These are phyloP conservation scores for Steromphala cineraria DNA, from an alignment of 2,888 invertebrate species.

Conservation along the genomic window DNA sequence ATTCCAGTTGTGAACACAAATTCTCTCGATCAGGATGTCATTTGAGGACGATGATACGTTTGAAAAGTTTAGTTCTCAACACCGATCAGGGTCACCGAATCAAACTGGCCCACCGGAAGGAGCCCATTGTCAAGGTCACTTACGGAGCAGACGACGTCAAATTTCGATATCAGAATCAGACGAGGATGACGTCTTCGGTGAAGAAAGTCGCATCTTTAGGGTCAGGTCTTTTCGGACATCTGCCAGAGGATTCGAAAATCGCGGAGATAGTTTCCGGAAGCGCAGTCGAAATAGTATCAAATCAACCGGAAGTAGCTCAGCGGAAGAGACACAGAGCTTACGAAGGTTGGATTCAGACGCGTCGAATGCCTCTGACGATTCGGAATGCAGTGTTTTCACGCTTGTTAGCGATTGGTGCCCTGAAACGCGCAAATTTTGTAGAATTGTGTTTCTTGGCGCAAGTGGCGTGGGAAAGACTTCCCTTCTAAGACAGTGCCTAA, in stretches of 20 bases:
- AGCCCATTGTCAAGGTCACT: too few relatives aligned
- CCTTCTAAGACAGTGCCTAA: slow-evolving; percentile 82
- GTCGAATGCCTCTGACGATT: not conserved
- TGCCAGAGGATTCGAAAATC: slow-evolving; percentile 88
- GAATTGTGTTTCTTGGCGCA: slow-evolving; percentile 82
- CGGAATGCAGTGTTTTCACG: not conserved
- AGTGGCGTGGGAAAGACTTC: slow-evolving; percentile 83
- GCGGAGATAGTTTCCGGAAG: slow-evolving; percentile 93
- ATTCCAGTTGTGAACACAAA: too few relatives aligned
- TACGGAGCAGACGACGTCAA: too few relatives aligned
- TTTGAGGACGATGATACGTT: too few relatives aligned
- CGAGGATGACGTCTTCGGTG: not conserved
- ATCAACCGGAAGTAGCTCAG: slow-evolving; percentile 78
- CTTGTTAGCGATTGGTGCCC: slow-evolving; percentile 23
- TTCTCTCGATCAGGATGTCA: too few relatives aligned
- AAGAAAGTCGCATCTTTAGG: slow-evolving; percentile 74
- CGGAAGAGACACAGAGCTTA: slow-evolving; percentile 27
- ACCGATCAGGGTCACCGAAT: too few relatives aligned
- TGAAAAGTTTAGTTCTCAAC: too few relatives aligned
- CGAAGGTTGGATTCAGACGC: slow-evolving; percentile 2
- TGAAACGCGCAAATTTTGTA: slow-evolving; percentile 74
- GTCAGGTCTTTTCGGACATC: slow-evolving; percentile 95
- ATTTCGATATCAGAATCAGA: too few relatives aligned
- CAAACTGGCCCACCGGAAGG: too few relatives aligned
- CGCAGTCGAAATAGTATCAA: slow-evolving; percentile 90